Percentiles rank a stretch among this genome's conserved stretches.
Conservation (phyloP, 2,888 invertebrate genomes). For the Epirrita christyi region DNA sequence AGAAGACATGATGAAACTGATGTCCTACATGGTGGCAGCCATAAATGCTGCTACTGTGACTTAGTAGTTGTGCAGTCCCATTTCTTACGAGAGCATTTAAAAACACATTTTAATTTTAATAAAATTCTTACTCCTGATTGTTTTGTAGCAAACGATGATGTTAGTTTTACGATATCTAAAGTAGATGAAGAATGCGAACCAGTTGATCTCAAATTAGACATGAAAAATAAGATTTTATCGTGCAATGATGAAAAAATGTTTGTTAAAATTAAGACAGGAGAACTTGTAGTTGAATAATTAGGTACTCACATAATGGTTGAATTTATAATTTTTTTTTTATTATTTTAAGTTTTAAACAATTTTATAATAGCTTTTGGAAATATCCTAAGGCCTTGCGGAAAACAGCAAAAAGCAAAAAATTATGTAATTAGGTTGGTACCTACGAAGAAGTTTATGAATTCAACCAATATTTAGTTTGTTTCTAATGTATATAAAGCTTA, state of each 20-base stretch:
- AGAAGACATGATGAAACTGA: constrained; percentile 87
- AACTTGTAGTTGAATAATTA: constrained; percentile 60
- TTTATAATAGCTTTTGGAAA: no score
- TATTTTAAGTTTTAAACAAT: background rate
- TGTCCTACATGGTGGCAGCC: constrained; percentile 84
- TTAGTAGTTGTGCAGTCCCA: constrained; percentile 90
- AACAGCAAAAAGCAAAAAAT: background rate
- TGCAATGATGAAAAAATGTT: constrained; percentile 69
- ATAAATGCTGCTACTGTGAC: constrained; percentile 93
- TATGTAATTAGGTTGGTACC: no score
- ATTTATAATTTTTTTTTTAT: background rate
- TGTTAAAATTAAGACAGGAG: constrained; percentile 75
- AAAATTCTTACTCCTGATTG: constrained; percentile 85
- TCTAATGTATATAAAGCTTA: background rate
- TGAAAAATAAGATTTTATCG: constrained; percentile 51
- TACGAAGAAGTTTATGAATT: constrained; percentile 6
- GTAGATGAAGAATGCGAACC: constrained; percentile 67
- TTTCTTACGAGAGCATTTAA: constrained; percentile 91
- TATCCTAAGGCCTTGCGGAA: no score
- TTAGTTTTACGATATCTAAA: constrained; percentile 83
- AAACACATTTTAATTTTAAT: constrained; percentile 89
- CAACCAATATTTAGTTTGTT: no score
- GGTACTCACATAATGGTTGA: constrained; percentile 1
- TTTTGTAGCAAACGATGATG: constrained; percentile 85
- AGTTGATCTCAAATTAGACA: constrained; percentile 71